Percentiles rank a stretch among this genome's conserved stretches.
phyloP scores from a whole-genome alignment of 2,113 vertebrate genomes.

The Sinosuthora webbiana region DNA sequence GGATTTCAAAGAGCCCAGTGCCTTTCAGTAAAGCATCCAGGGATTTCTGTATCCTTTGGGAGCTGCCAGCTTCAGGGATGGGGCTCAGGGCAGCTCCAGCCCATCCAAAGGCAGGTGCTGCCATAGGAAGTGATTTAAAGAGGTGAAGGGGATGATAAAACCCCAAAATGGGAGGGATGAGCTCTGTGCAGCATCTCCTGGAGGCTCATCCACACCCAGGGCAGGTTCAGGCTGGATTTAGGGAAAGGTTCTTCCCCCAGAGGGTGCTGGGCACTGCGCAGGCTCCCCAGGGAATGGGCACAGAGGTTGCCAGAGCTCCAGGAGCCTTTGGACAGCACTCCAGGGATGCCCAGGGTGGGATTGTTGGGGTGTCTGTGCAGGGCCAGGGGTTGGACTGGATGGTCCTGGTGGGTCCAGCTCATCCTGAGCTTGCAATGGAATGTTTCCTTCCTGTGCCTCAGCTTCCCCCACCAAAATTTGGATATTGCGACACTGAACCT shows the following conservation, averaged over 20 bases:
- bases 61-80: neutral
- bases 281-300: neutral
- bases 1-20: neutral
- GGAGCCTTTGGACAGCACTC: rapidly evolving
- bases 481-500: rapidly evolving
- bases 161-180: rapidly evolving
- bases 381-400: rapidly evolving
- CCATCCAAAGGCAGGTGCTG: neutral
- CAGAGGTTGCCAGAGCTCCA: neutral
- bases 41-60: neutral
- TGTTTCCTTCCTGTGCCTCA: rapidly evolving
- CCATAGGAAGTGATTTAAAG: neutral
- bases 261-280: neutral
- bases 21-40: neutral
- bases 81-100: rapidly evolving
- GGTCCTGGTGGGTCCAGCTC: neutral
- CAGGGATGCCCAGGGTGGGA: neutral
- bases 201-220: neutral
- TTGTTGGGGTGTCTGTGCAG: neutral
- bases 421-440: neutral
- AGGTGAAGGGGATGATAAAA: neutral
- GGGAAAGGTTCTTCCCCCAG: neutral
- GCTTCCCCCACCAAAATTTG: neutral
- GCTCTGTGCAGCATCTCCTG: no score
- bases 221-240: rapidly evolving